Evolutionary conservation across 1,140 invertebrate genomes (phyloP).

Genomic region (Centruroides sculpturatus): DNA sequence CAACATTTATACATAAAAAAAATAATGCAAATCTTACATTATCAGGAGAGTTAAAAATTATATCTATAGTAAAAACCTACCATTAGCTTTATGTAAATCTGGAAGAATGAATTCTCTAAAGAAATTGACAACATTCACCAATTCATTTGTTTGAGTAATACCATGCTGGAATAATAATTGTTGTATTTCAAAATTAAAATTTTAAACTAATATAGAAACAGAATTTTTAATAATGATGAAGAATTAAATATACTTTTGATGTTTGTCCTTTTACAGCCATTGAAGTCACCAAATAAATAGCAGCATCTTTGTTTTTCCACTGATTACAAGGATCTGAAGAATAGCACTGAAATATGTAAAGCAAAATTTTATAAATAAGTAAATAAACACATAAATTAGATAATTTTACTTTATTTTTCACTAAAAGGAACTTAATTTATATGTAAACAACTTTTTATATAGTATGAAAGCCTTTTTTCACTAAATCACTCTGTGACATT

Average conservation of each 20-base stretch:
- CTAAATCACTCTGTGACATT: too few relatives aligned
- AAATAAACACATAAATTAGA: neutral
- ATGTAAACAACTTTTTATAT: too few relatives aligned
- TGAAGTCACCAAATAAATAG: conserved; percentile 88
- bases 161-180: conserved; percentile 42
- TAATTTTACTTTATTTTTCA: too few relatives aligned
- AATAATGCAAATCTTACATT: neutral
- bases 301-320: conserved; percentile 91
- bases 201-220: neutral
- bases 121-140: conserved; percentile 81
- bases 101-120: conserved; percentile 66
- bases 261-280: conserved; percentile 83
- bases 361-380: neutral
- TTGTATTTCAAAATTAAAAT: conserved; percentile 5
- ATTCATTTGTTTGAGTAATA: conserved; percentile 72
- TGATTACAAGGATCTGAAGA: conserved; percentile 50
- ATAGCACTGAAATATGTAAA: conserved; percentile 46
- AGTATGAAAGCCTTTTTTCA: too few relatives aligned
- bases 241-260: conserved; percentile 36
- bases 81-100: conserved; percentile 56
- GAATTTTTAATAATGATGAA: neutral
- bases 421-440: too few relatives aligned
- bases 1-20: too few relatives aligned
- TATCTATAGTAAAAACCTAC: conserved; percentile 31
- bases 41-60: neutral